Evolutionary conservation across 1,140 invertebrate species (phyloP).

Genomic region (Drosophila lini): DNA sequence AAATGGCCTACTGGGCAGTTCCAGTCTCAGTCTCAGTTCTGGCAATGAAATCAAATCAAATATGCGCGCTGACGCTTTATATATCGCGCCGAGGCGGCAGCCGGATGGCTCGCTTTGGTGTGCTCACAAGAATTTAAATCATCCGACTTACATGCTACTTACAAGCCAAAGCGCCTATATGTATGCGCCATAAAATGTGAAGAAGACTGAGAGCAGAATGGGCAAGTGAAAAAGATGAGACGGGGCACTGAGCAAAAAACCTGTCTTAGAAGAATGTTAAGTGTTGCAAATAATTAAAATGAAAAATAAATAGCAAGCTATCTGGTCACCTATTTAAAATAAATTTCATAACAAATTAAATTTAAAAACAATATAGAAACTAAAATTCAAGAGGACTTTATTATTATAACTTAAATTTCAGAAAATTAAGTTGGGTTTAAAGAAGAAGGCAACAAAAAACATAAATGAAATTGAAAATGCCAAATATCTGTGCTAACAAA

Average conservation of each 20-base stretch:
- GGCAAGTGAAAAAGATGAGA: conserved; percentile 15
- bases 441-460: too few relatives aligned
- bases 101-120: conserved; percentile 42
- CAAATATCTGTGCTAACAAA: too few relatives aligned
- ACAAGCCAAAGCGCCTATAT: conserved; percentile 80
- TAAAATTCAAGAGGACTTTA: not conserved
- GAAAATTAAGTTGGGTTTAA: not conserved
- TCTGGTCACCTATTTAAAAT: too few relatives aligned
- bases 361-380: not conserved
- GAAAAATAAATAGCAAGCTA: too few relatives aligned
- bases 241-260: conserved; percentile 8
- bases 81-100: conserved; percentile 38
- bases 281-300: too few relatives aligned
- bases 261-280: not conserved
- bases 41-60: conserved; percentile 82
- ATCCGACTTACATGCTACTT: conserved; percentile 79
- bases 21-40: conserved; percentile 29
- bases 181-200: conserved; percentile 68
- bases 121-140: conserved; percentile 82
- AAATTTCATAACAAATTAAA: too few relatives aligned
- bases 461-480: too few relatives aligned
- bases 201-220: conserved; percentile 32
- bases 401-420: not conserved
- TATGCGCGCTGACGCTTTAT: conserved; percentile 75
- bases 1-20: conserved; percentile 48